A percentile compares a stretch with the other conserved stretches of the same genome.
Evolutionary conservation across 2,888 invertebrate species (phyloP).

Genomic region (Drosophila niveifrons): DNA sequence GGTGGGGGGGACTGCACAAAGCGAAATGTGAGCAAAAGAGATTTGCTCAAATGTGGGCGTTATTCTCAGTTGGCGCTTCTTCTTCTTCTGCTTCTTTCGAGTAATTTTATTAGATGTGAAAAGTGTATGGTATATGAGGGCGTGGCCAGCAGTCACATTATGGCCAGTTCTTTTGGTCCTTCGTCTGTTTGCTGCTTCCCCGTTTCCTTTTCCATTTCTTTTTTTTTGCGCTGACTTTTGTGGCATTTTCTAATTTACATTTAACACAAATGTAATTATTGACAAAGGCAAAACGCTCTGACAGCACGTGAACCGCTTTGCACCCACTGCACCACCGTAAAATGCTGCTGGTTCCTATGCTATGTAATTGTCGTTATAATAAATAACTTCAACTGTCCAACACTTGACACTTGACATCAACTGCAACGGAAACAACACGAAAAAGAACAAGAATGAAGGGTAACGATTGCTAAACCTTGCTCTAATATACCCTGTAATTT

Average conservation of each 20-base stretch:
- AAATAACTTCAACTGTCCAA: conserved; percentile 83
- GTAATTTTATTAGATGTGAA: conserved; percentile 42
- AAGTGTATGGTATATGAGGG: conserved; percentile 34
- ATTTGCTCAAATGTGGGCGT: conserved; percentile 59
- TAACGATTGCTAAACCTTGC: conserved; percentile 13
- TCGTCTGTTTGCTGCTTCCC: neutral
- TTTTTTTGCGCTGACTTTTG: conserved; percentile 40
- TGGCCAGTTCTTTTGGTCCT: conserved; percentile 41
- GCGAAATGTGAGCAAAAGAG: conserved; percentile 46
- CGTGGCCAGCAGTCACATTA: conserved; percentile 55
- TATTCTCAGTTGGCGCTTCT: conserved; percentile 2
- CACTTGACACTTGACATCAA: conserved; percentile 83
- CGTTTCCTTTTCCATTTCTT: neutral
- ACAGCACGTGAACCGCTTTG: conserved; percentile 49
- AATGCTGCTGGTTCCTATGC: conserved; percentile 47
- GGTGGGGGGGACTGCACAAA: conserved; percentile 37
- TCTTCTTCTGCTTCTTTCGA: neutral
- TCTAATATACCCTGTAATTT: conserved; percentile 41
- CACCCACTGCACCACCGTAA: conserved; percentile 20
- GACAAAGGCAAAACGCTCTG: conserved; percentile 61
- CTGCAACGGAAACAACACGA: conserved; percentile 72
- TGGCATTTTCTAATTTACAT: conserved; percentile 78
- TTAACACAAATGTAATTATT: conserved; percentile 78
- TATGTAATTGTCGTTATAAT: conserved; percentile 82
- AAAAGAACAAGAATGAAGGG: conserved; percentile 42